These are phyloP conservation scores for Tragelaphus imberbis DNA, from an alignment of 2,113 vertebrate genomes.

Conservation along the genomic window DNA sequence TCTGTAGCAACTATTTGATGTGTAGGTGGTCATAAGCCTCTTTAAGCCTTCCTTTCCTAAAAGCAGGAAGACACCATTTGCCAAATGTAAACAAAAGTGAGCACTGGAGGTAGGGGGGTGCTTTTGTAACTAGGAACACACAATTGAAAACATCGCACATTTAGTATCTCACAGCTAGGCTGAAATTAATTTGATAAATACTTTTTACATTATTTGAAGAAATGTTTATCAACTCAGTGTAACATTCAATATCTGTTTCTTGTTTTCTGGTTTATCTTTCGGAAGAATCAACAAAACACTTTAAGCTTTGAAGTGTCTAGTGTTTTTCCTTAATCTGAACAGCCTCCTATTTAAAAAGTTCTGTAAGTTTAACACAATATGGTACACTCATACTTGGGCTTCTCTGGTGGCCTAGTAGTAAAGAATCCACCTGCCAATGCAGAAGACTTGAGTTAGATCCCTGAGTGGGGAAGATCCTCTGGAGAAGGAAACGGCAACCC, in stretches of 20 bases:
- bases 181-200: background rate
- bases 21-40: slow-evolving; percentile 27
- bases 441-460: background rate
- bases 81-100: slow-evolving; percentile 30
- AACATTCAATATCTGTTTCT: background rate
- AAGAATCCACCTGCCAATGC: background rate
- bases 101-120: background rate
- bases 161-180: background rate
- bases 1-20: slow-evolving; percentile 19
- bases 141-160: background rate
- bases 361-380: background rate
- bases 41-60: slow-evolving; percentile 22
- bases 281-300: background rate
- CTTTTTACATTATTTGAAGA: background rate
- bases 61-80: slow-evolving; percentile 30
- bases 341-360: background rate
- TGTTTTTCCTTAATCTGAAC: background rate
- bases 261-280: background rate
- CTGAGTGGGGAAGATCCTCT: background rate
- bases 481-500: background rate
- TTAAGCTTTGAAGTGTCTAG: background rate
- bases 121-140: background rate
- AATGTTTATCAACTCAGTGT: background rate
- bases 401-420: background rate
- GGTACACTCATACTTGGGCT: background rate